Conservation (phyloP, 2,888 invertebrate species). For the Hyposoter dolosus region DNA sequence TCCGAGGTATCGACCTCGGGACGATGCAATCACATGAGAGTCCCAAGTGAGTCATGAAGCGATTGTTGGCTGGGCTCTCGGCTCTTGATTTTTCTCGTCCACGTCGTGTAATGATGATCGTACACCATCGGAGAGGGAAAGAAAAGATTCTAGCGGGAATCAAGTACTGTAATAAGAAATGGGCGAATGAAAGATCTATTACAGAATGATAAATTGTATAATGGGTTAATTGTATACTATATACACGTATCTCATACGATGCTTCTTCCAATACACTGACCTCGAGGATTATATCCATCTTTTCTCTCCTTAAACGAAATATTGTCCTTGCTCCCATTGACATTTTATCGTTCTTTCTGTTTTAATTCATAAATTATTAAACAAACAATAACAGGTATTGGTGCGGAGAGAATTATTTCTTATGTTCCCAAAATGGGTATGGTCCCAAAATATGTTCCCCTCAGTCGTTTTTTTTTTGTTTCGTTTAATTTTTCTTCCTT, state of each 20-base stretch:
- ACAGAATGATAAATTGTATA: constrained; percentile 63
- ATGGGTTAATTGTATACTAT: constrained; percentile 55
- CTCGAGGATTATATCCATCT: constrained; percentile 62
- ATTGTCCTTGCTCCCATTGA: constrained; percentile 57
- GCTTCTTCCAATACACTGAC: constrained; percentile 51
- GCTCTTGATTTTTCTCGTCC: constrained; percentile 33
- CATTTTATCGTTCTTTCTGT: constrained; percentile 37
- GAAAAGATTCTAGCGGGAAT: constrained; percentile 43
- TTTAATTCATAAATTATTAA: constrained; percentile 21
- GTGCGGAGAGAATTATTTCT: neutral
- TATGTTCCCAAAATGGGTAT: neutral
- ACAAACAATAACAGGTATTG: neutral
- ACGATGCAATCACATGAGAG: constrained; percentile 30
- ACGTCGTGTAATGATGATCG: constrained; percentile 56
- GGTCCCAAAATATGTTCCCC: neutral
- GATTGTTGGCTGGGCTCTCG: constrained; percentile 56
- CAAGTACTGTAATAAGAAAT: constrained; percentile 48
- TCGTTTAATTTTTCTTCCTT: neutral
- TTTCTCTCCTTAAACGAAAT: constrained; percentile 42
- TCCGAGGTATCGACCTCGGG: constrained; percentile 44
- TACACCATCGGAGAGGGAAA: constrained; percentile 60
- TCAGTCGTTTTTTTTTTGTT: neutral
- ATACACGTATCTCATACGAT: constrained; percentile 22
- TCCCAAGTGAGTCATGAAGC: constrained; percentile 61
- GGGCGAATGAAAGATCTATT: constrained; percentile 57